Evolutionary conservation across 2,113 vertebrate species (phyloP).

Genomic region (Gadus chalcogrammus): DNA sequence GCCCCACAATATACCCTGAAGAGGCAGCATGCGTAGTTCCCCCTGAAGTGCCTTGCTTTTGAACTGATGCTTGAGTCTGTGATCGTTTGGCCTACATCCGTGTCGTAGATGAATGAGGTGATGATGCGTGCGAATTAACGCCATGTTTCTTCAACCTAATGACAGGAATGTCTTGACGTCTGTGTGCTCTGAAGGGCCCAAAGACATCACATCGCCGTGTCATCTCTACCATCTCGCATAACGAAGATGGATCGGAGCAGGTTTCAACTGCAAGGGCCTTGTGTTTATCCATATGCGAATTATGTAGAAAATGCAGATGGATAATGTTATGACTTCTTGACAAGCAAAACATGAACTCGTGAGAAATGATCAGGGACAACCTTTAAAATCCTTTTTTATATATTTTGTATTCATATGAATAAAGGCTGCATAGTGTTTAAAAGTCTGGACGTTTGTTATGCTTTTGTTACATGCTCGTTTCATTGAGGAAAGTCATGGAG

Average conservation of each 20-base stretch:
- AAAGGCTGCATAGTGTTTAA: not conserved
- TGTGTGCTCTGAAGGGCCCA: not conserved
- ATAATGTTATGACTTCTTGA: constrained; percentile 39
- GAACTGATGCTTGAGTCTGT: too few relatives aligned
- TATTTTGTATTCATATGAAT: not conserved
- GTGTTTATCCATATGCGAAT: constrained; percentile 25
- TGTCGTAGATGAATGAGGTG: constrained; percentile 20
- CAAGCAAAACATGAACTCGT: constrained; percentile 47
- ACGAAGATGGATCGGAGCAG: constrained; percentile 45
- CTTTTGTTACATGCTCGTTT: not conserved
- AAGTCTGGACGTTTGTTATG: not conserved
- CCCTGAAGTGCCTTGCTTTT: too few relatives aligned
- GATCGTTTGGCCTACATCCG: not conserved
- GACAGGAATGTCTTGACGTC: constrained; percentile 28
- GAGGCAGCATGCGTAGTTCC: too few relatives aligned
- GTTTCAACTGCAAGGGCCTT: constrained; percentile 24
- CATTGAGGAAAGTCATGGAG: not conserved
- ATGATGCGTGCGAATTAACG: constrained; percentile 26
- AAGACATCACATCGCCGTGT: constrained; percentile 4
- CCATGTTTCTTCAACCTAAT: constrained; percentile 29
- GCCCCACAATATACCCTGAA: too few relatives aligned
- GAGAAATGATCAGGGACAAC: constrained; percentile 41
- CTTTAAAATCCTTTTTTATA: not conserved
- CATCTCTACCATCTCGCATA: constrained; percentile 33
- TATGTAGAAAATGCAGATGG: constrained; percentile 36